These are phyloP conservation scores for Caenorhabditis imperialis DNA, from an alignment of 2,888 invertebrate genomes.

Conservation along the genomic window DNA sequence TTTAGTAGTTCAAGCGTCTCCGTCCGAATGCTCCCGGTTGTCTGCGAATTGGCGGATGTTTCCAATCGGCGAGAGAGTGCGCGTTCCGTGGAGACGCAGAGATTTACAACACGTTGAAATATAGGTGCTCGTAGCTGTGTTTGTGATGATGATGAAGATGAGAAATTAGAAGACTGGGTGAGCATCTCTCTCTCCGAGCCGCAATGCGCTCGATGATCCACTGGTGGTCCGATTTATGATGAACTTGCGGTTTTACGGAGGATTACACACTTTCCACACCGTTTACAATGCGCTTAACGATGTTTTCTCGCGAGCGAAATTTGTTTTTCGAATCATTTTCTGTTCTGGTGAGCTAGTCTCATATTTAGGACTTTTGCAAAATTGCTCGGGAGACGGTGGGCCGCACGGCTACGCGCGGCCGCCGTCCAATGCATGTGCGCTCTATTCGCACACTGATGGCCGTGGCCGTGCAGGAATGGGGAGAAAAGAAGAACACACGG, in stretches of 20 bases:
- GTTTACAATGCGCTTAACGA: constrained; percentile 34
- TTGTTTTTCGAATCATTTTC: constrained; percentile 33
- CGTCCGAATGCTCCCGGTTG: constrained; percentile 15
- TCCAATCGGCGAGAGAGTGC: constrained; percentile 32
- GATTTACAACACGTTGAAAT: constrained; percentile 40
- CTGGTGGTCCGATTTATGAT: constrained; percentile 19
- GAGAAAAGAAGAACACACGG: background rate
- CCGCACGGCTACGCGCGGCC: too few relatives aligned
- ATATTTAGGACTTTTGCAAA: too few relatives aligned
- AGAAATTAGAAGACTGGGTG: constrained; percentile 39
- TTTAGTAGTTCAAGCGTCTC: constrained; percentile 7
- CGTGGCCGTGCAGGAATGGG: too few relatives aligned
- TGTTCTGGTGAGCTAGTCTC: constrained; percentile 30
- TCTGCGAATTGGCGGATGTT: constrained; percentile 39
- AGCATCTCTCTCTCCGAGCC: constrained; percentile 6
- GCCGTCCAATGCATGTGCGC: too few relatives aligned
- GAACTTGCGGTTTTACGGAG: constrained; percentile 31
- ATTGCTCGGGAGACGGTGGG: too few relatives aligned
- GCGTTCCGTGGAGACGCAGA: constrained; percentile 21
- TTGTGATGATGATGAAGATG: constrained; percentile 47
- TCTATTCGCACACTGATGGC: too few relatives aligned
- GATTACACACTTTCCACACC: constrained; percentile 27
- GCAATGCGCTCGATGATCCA: constrained; percentile 24
- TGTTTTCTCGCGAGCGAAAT: constrained; percentile 30
- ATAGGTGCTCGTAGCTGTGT: constrained; percentile 42